Percentiles rank a stretch among this genome's conserved stretches.
Conservation (phyloP, 2,113 vertebrate species). For the Petromus typicus region DNA sequence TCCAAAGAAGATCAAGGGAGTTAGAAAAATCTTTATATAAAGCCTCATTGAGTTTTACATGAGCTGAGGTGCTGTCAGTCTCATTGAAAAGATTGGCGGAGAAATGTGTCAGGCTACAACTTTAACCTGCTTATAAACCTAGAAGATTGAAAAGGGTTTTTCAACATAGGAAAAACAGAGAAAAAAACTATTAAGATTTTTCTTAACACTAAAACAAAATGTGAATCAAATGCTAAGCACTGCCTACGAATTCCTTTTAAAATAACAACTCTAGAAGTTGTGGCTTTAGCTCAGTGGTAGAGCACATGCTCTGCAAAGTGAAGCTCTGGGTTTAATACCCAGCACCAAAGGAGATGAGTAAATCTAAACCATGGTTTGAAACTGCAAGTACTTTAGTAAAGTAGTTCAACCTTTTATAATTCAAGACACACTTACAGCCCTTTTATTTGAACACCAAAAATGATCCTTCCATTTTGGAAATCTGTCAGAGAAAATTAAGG, state of each 20-base stretch:
- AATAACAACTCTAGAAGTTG: not conserved
- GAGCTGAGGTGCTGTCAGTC: constrained; percentile 45
- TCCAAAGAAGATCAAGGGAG: constrained; percentile 73
- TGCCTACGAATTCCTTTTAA: constrained; percentile 30
- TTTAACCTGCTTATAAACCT: not conserved
- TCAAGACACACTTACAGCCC: not conserved
- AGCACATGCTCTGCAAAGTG: not conserved
- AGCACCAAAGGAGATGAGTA: not conserved
- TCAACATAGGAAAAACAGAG: not conserved
- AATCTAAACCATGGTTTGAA: not conserved
- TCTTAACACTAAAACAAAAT: constrained; percentile 36
- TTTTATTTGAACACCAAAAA: not conserved
- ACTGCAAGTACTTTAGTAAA: not conserved
- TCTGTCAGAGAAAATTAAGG: constrained; percentile 5
- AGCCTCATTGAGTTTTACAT: constrained; percentile 67
- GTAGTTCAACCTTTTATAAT: not conserved
- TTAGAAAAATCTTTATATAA: constrained; percentile 78
- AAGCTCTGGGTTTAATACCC: not conserved
- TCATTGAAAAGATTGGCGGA: not conserved
- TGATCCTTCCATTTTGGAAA: not conserved
- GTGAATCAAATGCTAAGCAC: constrained; percentile 27
- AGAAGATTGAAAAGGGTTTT: not conserved
- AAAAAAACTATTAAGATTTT: constrained; percentile 34
- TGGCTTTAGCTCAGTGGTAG: not conserved
- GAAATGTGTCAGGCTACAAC: not conserved